These are phyloP conservation scores for Mylabris phalerata DNA, from an alignment of 1,140 invertebrate species.

Conservation along the genomic window DNA sequence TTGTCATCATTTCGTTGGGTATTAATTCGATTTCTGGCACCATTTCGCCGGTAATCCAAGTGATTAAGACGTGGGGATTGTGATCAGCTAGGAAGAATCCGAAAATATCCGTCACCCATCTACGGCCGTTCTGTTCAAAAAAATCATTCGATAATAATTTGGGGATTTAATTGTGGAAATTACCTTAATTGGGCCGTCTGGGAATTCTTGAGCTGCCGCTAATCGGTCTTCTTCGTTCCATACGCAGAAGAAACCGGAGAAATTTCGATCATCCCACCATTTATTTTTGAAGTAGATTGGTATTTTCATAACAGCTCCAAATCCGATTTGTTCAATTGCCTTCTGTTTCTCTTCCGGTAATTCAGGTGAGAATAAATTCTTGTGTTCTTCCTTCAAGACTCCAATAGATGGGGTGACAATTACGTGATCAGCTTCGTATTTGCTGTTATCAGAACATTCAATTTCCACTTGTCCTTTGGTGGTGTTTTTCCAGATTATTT, in stretches of 20 bases:
- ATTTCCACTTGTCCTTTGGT: conserved; percentile 8
- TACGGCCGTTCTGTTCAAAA: not conserved
- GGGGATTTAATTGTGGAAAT: not conserved
- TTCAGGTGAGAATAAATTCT: conserved; percentile 52
- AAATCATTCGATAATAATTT: not conserved
- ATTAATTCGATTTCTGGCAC: conserved; percentile 22
- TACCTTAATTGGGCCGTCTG: conserved; percentile 9
- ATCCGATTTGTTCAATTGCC: conserved; percentile 56
- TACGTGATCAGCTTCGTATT: conserved; percentile 54
- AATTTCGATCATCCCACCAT: conserved; percentile 4
- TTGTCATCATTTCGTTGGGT: conserved; percentile 5
- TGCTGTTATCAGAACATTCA: conserved; percentile 46
- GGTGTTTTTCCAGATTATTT: conserved; percentile 21
- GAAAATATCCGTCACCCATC: conserved; percentile 12
- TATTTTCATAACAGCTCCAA: conserved; percentile 70
- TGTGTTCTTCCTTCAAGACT: conserved; percentile 57
- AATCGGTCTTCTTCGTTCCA: conserved; percentile 2
- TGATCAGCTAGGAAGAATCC: conserved; percentile 1
- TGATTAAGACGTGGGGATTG: conserved; percentile 21
- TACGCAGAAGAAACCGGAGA: not conserved
- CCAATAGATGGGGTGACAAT: conserved; percentile 64
- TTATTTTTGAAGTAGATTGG: conserved; percentile 53
- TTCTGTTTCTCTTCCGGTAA: conserved; percentile 52
- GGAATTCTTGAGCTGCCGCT: not conserved
- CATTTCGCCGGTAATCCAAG: conserved; percentile 22